Base-by-base conservation (phyloP, 2,797 vertebrate species). In the Synaphobranchus kaupii region DNA sequence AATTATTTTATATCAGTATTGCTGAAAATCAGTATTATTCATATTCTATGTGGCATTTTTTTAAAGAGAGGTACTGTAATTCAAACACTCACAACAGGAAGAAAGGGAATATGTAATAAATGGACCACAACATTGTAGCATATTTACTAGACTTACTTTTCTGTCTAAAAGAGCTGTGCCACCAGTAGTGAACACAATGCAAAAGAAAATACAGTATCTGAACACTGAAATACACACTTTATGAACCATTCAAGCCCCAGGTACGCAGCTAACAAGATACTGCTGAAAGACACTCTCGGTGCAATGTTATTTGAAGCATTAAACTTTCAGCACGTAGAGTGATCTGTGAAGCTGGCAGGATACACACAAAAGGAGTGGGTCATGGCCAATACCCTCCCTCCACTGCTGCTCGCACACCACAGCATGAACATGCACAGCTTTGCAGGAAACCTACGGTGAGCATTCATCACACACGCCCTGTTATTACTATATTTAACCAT, bases 341-440 rank as follows among this genome's bases (percentile, higher is more conserved):
- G 52, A 54, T 58, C n/a, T 84, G 31, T 54, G 48, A 54, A 84
- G 54, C 52, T 5, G 83, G 83, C 83, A 84, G 83, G 50, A 83
- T 54, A 58, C 54, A 12, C 54, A 54, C 83, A 84, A 60, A 20
- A 17, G 31, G 48, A 4, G 10, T 39, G 52, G 52, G 83, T 84
- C 52, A 83, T 4, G 31, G n/a, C 83, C 15, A 56, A 6, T 6
- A 15, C 31, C 31, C 4, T 47, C 44, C 22, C 22, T 85, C 73
- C 34, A 76, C 20, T 8, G 73, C 34, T 17, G 34, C 73, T 44
- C 34, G 20, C 73, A 22, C 31, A 15, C 34, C 28, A 34, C 20
- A 15, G 15, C 73, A 17, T 20, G 4, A 13, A 76, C 73, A 44
- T 44, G 31, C 4, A 44, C 34, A 39, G 34, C 34, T 76, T 44